Evolutionary conservation across 2,113 vertebrate species (phyloP).

Genomic region (Cnemophilus loriae): DNA sequence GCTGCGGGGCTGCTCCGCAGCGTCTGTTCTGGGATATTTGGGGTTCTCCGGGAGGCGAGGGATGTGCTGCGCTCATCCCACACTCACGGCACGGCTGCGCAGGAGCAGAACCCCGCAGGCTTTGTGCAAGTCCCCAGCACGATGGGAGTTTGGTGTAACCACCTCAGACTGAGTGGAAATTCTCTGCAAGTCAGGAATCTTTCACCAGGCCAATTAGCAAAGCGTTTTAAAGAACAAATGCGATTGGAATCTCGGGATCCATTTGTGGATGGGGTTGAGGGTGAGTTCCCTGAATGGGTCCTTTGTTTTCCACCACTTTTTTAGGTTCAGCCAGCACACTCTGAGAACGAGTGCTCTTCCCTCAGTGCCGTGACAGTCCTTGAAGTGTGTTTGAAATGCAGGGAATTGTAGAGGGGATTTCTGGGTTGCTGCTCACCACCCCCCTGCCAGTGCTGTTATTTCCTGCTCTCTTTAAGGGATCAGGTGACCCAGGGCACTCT

Average conservation of each 20-base stretch:
- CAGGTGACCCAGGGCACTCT: neutral
- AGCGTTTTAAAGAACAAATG: constrained; percentile 22
- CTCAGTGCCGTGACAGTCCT: neutral
- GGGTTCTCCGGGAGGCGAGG: neutral
- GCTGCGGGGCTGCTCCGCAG: neutral
- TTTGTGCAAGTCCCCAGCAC: neutral
- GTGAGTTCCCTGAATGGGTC: neutral
- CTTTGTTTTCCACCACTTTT: constrained; percentile 3
- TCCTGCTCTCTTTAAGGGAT: neutral
- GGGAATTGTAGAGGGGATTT: neutral
- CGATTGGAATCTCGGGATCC: neutral
- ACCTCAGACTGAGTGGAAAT: neutral
- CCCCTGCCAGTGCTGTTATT: neutral
- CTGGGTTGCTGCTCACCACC: neutral
- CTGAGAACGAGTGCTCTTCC: neutral
- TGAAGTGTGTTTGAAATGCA: neutral
- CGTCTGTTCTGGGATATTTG: neutral
- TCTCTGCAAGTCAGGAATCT: constrained; percentile 1
- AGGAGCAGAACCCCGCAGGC: neutral
- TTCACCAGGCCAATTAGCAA: constrained; percentile 48
- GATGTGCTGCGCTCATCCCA: neutral
- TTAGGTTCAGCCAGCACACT: neutral
- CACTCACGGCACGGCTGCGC: neutral
- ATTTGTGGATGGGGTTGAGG: neutral
- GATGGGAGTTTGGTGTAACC: neutral